Conservation (phyloP, 2,888 invertebrate genomes). For the Patella ulyssiponensis region DNA sequence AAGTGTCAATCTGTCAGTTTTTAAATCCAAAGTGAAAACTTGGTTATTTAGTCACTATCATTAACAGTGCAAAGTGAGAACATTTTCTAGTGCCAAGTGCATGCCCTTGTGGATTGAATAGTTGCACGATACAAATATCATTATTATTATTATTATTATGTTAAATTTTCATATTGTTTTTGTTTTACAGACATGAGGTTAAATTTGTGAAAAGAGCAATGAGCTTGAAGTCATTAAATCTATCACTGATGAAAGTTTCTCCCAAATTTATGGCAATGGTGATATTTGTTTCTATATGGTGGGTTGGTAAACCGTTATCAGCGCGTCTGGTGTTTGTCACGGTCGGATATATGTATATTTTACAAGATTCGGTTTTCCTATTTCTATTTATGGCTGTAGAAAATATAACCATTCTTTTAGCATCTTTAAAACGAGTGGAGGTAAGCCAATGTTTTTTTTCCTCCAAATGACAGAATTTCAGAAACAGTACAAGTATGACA, state of each 20-base stretch:
- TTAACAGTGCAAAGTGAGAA: too few relatives aligned
- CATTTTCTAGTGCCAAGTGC: too few relatives aligned
- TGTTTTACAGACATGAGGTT: slow-evolving; percentile 31
- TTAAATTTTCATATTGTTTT: not conserved
- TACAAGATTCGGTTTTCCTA: slow-evolving; percentile 34
- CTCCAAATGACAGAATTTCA: too few relatives aligned
- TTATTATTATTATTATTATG: too few relatives aligned
- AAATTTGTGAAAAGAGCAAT: slow-evolving; percentile 13
- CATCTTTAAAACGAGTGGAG: slow-evolving; percentile 34
- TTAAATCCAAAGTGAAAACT: too few relatives aligned
- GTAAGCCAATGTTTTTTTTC: slow-evolving; percentile 20
- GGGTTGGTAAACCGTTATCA: slow-evolving; percentile 78
- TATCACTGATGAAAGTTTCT: slow-evolving; percentile 19
- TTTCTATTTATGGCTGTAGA: slow-evolving; percentile 31
- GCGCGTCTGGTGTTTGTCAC: slow-evolving; percentile 74
- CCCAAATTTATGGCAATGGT: slow-evolving; percentile 30
- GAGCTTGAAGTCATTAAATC: slow-evolving; percentile 57
- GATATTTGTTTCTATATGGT: slow-evolving; percentile 80
- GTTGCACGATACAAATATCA: too few relatives aligned
- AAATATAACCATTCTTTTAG: slow-evolving; percentile 27
- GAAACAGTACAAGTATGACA: too few relatives aligned
- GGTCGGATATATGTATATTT: slow-evolving; percentile 34
- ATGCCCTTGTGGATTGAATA: too few relatives aligned
- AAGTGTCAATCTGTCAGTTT: too few relatives aligned
- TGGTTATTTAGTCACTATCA: too few relatives aligned